Evolutionary conservation across 2,113 vertebrate species (phyloP).

Genomic region (Orcinus orca): DNA sequence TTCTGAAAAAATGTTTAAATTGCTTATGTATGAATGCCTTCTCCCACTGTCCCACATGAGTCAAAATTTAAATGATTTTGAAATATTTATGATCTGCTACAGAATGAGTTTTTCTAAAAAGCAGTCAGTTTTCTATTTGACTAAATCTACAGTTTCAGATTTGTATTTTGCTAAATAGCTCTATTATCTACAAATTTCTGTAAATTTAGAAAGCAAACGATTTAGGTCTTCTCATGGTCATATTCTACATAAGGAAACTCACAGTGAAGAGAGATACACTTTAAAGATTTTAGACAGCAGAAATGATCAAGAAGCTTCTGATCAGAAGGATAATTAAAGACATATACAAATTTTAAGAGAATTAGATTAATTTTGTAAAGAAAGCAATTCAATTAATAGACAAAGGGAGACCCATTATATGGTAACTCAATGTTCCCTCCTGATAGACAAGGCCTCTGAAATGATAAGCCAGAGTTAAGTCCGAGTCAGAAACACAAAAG

Average conservation of each 20-base stretch:
- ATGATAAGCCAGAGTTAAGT: not conserved
- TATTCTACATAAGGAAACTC: not conserved
- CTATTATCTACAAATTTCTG: not conserved
- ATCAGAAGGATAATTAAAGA: not conserved
- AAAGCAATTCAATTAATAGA: not conserved
- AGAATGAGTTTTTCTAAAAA: slow-evolving; percentile 17
- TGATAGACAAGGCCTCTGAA: not conserved
- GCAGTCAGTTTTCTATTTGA: not conserved
- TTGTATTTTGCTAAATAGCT: slow-evolving; percentile 2
- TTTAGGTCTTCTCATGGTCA: not conserved
- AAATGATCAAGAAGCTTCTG: not conserved
- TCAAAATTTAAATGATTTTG: not conserved
- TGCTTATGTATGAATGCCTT: not conserved
- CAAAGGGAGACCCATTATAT: not conserved
- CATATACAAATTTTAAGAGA: not conserved
- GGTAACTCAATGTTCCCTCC: not conserved
- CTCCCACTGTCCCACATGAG: not conserved
- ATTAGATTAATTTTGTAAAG: not conserved
- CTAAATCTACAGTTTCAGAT: not conserved
- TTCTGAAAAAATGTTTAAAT: not conserved
- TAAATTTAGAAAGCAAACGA: slow-evolving; percentile 16
- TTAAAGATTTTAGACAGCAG: not conserved
- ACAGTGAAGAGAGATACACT: not conserved
- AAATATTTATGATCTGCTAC: not conserved
- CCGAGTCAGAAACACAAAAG: not conserved